Evolutionary conservation across 1,140 invertebrate genomes (phyloP).

Genomic region (Campoletis sonorensis): DNA sequence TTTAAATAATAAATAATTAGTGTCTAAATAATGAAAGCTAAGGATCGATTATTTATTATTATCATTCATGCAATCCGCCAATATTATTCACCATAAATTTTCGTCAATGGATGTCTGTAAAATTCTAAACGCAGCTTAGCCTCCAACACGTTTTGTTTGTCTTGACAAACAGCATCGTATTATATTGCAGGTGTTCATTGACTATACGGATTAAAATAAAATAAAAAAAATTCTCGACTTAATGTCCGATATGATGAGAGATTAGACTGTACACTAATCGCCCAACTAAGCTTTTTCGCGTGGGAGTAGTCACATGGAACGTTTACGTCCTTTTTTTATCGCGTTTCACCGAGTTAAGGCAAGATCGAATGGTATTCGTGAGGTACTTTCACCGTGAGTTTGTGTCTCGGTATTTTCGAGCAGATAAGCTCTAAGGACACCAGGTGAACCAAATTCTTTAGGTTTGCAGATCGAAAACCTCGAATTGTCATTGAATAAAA

Average conservation of each 20-base stretch:
- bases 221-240: not conserved
- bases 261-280: not conserved
- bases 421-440: not conserved
- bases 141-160: too few species aligned
- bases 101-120: too few species aligned
- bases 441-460: not conserved
- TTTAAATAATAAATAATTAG: too few species aligned
- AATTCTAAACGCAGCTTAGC: too few species aligned
- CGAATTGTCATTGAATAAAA: too few species aligned
- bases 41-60: too few species aligned
- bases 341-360: not conserved
- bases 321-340: constrained; percentile 1
- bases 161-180: too few species aligned
- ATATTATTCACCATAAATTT: too few species aligned
- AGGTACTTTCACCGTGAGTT: constrained; percentile 6
- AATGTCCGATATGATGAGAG: not conserved
- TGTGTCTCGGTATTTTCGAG: not conserved
- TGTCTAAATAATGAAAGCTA: too few species aligned
- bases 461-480: too few species aligned
- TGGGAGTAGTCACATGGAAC: not conserved
- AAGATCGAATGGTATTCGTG: constrained; percentile 13
- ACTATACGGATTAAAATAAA: not conserved
- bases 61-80: too few species aligned
- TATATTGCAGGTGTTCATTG: too few species aligned
- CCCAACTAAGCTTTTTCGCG: not conserved